Evolutionary conservation across 2,797 vertebrate genomes (phyloP), one percentile per base, ranked within the genome.

Genomic region (Neopelma chrysocephalum): DNA sequence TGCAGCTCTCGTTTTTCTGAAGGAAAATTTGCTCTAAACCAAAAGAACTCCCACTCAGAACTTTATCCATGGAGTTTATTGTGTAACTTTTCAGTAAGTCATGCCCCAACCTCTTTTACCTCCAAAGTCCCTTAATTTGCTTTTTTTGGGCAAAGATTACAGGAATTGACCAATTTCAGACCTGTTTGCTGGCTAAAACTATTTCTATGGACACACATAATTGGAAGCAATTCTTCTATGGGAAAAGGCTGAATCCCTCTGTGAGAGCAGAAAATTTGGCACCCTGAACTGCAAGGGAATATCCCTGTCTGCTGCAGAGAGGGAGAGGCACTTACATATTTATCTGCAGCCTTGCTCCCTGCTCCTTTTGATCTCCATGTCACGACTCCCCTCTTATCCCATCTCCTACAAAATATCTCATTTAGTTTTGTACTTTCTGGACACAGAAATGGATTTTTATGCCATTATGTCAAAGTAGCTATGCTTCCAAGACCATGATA

Each of bases 361-460:
- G 53, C 43, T 82, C 75, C 54, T 85, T 71, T 57, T 68, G 38
- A 71, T 75, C 61, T 87, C 56, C 27, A 4, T 65, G 82, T 91
- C 79, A 87, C 1, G 3, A 82, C 53, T 87, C 65, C 45, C 32
- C 76, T 58, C 11, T 81, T 78, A 78, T 57, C 75, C 26, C 61
- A 57, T 11, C 87, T 83, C 72, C 54, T 61, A 57, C 8, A 47
- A 91, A 95, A 65, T 29, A 91, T 34, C 65, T 93, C 51, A 18
- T 90, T 90, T 76, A 82, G 71, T 68, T 96, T 75, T 91, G 36
- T 65, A 53, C 68, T 80, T 87, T 92, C 56, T 68, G 57, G 82
- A 47, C 21, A 54, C 45, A 85, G 45, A 80, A 87, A 40, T 58
- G 65, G 45, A 64, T 77, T 93, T 94, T 81, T 78, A 60, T 84